Evolutionary conservation across 2,113 vertebrate genomes (phyloP), one percentile per base, ranked within the genome.

Genomic region (Origma solitaria): DNA sequence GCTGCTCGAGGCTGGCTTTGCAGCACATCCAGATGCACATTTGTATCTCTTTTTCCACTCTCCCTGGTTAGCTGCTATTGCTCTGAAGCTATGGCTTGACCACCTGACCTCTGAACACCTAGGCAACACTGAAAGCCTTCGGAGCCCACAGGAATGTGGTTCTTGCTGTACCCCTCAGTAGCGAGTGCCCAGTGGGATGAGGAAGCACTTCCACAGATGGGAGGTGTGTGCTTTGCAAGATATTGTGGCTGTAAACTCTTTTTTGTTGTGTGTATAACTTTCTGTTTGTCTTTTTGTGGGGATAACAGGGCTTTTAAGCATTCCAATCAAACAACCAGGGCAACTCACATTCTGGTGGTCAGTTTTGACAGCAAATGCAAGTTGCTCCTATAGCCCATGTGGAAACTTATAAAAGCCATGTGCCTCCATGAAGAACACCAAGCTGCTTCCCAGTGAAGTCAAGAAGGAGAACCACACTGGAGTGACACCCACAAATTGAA

Each of bases 161-260:
- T 10, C 54, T 82, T 66, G 40, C 49, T 64, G 56, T 10, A 58
- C 25, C 38, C 24, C 1, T 0, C 40, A 49, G 50, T 58, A 70
- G 40, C 3, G 1, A 65, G n/a, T 0, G 0, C 33, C 37, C 0
- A 0, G 33, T 0, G 0, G 42, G 51, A 68, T 2, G 1, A n/a
- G 25, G 28, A 58, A 42, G 69, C 11, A 0, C 37, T 79, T 28
- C 33, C 44, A 54, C 0, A 2, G 15, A 30, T 12, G 70, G 88
- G 28, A 86, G 45, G 21, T 6, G 0, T 0, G 2, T 33, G 33
- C 42, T 73, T 86, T 66, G 58, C n/a, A 38, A 93, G 83, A 30
- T 35, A 25, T 7, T 3, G 7, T 15, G 22, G 16, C 37, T 17
- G 6, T 38, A 21, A 82, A 77, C 23, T 22, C 28, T n/a, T 33